Evolutionary conservation across 2,797 vertebrate genomes (phyloP).

Genomic region (Pseudochirops cupreus): DNA sequence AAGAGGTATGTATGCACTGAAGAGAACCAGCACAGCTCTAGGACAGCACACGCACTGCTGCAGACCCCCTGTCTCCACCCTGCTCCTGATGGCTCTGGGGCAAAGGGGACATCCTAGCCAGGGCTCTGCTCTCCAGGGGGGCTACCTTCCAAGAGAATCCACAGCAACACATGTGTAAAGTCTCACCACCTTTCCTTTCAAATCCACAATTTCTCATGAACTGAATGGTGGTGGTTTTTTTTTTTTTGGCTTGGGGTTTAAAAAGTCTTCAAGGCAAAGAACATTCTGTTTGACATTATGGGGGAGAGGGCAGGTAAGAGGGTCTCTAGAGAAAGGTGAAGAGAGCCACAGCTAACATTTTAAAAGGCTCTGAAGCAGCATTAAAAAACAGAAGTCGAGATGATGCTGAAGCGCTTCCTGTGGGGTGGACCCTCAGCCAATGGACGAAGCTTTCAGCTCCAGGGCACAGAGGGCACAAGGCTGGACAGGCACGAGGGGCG

Average conservation of each 20-base stretch:
- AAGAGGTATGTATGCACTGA: slow-evolving; percentile 81
- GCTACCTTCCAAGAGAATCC: slow-evolving; percentile 79
- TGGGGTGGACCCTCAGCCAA: slow-evolving; percentile 28
- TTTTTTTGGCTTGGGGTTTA: slow-evolving; percentile 38
- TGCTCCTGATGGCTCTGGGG: slow-evolving; percentile 80
- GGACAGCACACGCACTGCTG: slow-evolving; percentile 85
- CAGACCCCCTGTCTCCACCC: slow-evolving; percentile 83
- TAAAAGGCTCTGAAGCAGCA: slow-evolving; percentile 78
- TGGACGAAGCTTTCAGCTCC: slow-evolving; percentile 26
- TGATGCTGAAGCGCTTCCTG: slow-evolving; percentile 64
- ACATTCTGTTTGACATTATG: slow-evolving; percentile 80
- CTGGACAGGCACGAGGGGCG: slow-evolving; percentile 37
- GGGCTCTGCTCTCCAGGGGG: slow-evolving; percentile 80
- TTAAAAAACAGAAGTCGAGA: slow-evolving; percentile 43
- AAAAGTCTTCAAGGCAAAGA: slow-evolving; percentile 75
- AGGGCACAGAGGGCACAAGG: slow-evolving; percentile 70
- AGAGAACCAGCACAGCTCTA: slow-evolving; percentile 87
- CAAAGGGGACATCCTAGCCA: slow-evolving; percentile 79
- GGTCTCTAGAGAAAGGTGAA: background rate
- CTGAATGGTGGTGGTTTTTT: slow-evolving; percentile 79
- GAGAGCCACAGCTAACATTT: slow-evolving; percentile 81
- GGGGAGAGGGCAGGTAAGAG: slow-evolving; percentile 69
- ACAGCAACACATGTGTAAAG: slow-evolving; percentile 82
- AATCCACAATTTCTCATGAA: slow-evolving; percentile 82
- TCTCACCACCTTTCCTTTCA: slow-evolving; percentile 83